Base-by-base conservation (phyloP, 2,113 vertebrate genomes). In the Alouatta palliata region DNA sequence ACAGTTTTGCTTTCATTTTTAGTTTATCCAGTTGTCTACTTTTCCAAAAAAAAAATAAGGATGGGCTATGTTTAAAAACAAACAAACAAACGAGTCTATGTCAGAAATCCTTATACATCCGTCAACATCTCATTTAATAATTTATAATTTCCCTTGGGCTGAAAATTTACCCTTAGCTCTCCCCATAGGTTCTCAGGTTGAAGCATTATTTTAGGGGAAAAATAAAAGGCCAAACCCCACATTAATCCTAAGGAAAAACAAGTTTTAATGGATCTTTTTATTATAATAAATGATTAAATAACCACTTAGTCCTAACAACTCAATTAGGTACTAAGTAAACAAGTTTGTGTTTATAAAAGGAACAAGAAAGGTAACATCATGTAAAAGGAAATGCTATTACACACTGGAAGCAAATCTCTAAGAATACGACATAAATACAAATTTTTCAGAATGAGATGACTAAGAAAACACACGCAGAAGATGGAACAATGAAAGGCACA, bases 251-350 rank as follows among this genome's bases (percentile, higher is more conserved):
- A 85, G 76, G 9, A 91, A 87, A 95, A 87, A 13, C 11, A 92
- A 90, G 71, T 82, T 91, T 77, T 71, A 92, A 86, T 80, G 32
- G 35, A 45, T 90, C 30, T 82, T 87, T 85, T 87, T 89, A 91
- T 96, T 96, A 77, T 81, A 92, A 95, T 87, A 97, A 95, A 95
- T 95, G 79, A 96, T 87, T 90, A 92, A 95, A 95, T 64, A 96
- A 56, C 84, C 35, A 91, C 82, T 91, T 91, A 91, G 92, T 84
- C 40, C 64, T 92, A 96, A 94, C 47, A 94, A 87, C 40, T 35
- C 71, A 95, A 96, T 82, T 94, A 96, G 76, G 76, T 81, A 87
- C 47, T 70, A 87, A 97, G 76, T 61, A 96, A 96, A 97, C 56
- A 94, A 61, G 68, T 56, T 90, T 87, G 52, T 87, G 32, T 93